A percentile compares a stretch with the other conserved stretches of the same genome.
Conservation (phyloP, 2,113 vertebrate species). For the zebrafish (Danio rerio) region DNA sequence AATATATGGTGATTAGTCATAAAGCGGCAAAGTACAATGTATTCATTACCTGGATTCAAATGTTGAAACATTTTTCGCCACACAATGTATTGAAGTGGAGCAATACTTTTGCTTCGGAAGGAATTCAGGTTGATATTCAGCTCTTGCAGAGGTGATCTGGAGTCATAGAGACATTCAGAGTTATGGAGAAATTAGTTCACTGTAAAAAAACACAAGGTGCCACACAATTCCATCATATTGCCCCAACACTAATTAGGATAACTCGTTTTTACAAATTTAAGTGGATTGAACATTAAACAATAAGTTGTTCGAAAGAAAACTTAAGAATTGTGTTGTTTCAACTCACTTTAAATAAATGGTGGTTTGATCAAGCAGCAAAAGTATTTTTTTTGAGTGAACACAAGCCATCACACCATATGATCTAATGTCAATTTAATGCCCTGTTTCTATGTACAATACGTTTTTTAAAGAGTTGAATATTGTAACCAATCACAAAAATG, state of each 20-base stretch:
- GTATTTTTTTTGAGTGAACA: no score
- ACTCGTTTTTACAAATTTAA: no score
- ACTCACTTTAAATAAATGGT: no score
- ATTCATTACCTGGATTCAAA: conserved; percentile 78
- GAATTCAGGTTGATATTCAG: conserved; percentile 68
- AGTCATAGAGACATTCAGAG: not conserved
- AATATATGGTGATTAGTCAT: not conserved
- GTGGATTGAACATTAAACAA: no score
- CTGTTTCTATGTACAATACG: no score
- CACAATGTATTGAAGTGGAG: conserved; percentile 83
- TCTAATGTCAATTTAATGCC: no score
- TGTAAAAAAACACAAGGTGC: not conserved
- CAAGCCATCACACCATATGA: no score
- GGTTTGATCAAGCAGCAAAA: no score
- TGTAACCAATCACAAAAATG: not conserved
- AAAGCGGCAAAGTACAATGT: not conserved
- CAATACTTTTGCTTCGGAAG: conserved; percentile 72
- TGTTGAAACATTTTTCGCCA: conserved; percentile 83
- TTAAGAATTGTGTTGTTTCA: no score
- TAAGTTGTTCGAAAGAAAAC: no score
- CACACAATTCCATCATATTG: no score
- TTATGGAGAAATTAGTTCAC: not conserved
- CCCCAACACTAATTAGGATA: no score
- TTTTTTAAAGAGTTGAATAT: not conserved
- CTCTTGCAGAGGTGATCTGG: conserved; percentile 59